These are phyloP conservation scores for Drosophila anomalipes DNA, from an alignment of 2,888 invertebrate species.

Conservation along the genomic window DNA sequence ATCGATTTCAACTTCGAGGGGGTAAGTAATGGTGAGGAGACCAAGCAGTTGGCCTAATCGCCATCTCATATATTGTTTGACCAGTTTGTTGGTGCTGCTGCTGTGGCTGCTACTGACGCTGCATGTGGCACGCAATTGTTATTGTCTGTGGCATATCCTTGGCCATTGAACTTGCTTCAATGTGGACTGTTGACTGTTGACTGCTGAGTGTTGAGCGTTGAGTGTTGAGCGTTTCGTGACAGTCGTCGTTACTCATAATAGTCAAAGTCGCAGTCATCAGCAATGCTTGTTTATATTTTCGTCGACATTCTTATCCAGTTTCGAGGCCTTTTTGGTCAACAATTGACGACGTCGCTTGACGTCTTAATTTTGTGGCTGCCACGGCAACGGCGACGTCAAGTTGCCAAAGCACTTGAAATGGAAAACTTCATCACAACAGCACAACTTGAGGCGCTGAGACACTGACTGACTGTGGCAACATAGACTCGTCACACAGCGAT, in stretches of 20 bases:
- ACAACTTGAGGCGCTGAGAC: constrained; percentile 24
- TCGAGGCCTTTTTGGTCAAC: constrained; percentile 57
- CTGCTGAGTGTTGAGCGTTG: constrained; percentile 3
- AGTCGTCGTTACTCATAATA: constrained; percentile 35
- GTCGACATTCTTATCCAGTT: constrained; percentile 60
- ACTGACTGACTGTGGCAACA: constrained; percentile 12
- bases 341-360: constrained; percentile 75
- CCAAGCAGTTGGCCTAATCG: constrained; percentile 71
- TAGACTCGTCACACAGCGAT: constrained; percentile 11
- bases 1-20: constrained; percentile 30
- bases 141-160: constrained; percentile 64
- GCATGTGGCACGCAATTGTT: constrained; percentile 79
- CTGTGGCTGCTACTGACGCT: constrained; percentile 18
- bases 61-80: constrained; percentile 62
- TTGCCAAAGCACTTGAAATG: constrained; percentile 72
- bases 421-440: constrained; percentile 54
- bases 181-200: not conserved
- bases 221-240: constrained; percentile 62
- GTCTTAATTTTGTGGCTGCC: constrained; percentile 72
- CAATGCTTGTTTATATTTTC: constrained; percentile 63
- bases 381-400: constrained; percentile 47
- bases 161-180: constrained; percentile 73
- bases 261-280: constrained; percentile 41
- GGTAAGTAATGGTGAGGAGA: not conserved
- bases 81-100: constrained; percentile 31